Evolutionary conservation across 2,888 invertebrate species (phyloP).

Genomic region (Caenorhabditis doughertyi): DNA sequence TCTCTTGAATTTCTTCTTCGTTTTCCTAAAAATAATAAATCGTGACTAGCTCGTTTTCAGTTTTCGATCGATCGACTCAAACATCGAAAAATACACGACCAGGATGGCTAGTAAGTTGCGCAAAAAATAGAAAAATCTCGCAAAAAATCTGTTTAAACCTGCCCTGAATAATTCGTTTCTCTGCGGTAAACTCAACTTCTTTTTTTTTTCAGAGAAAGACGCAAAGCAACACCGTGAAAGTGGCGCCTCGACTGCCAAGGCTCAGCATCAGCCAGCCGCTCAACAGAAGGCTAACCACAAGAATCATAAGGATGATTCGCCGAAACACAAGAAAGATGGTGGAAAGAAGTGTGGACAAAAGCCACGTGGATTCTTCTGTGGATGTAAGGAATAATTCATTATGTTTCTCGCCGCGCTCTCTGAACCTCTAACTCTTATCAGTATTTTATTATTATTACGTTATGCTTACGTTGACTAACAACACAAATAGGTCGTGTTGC

Average conservation of each 20-base stretch:
- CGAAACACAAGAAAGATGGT: constrained; percentile 10
- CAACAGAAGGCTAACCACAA: not conserved
- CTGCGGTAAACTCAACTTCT: not conserved
- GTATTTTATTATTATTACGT: not conserved
- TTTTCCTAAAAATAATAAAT: not conserved
- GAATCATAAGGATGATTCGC: not conserved
- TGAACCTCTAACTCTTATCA: constrained; percentile 1
- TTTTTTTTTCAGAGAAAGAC: constrained; percentile 37
- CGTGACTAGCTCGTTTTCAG: constrained; percentile 28
- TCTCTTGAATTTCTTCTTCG: not conserved
- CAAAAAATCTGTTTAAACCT: not conserved
- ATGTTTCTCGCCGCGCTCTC: not conserved
- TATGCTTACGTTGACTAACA: constrained; percentile 1
- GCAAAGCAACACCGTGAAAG: constrained; percentile 25
- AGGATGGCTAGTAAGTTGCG: constrained; percentile 50
- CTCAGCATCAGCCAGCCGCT: not conserved
- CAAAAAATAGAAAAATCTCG: not conserved
- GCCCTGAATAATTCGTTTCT: too few relatives aligned
- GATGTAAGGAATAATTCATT: constrained; percentile 1
- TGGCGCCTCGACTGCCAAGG: not conserved
- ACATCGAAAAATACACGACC: constrained; percentile 1
- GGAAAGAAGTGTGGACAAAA: not conserved
- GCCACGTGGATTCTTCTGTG: constrained; percentile 34
- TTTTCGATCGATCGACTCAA: constrained; percentile 2
- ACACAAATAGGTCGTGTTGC: not conserved